A percentile compares a stretch with the other conserved stretches of the same genome.
These are phyloP conservation scores for Mixornis gularis DNA, from an alignment of 2,113 vertebrate species.

Conservation along the genomic window DNA sequence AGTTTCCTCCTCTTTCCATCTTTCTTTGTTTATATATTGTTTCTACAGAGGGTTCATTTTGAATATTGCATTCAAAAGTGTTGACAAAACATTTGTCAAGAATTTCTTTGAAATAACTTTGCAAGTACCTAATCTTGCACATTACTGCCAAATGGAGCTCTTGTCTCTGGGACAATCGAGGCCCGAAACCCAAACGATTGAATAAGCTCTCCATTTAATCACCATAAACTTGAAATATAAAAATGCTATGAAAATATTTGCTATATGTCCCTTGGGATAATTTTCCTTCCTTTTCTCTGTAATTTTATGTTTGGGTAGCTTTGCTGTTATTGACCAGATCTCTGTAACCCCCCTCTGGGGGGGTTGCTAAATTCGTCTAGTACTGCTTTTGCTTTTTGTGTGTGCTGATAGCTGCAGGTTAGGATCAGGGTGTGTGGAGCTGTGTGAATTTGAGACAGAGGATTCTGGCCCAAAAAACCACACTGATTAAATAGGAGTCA, in stretches of 20 bases:
- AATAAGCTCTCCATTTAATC: neutral
- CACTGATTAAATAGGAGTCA: neutral
- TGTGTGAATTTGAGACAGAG: neutral
- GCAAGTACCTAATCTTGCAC: neutral
- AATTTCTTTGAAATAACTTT: slow-evolving; percentile 23
- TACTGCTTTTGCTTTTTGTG: neutral
- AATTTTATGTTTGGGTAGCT: neutral
- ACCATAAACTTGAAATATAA: neutral
- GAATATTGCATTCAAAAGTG: neutral
- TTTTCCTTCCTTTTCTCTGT: neutral
- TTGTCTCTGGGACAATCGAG: neutral
- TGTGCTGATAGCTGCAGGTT: neutral
- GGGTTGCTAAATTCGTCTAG: neutral
- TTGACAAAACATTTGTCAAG: slow-evolving; percentile 24
- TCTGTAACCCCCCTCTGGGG: neutral
- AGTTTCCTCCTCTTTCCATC: neutral
- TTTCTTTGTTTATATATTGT: neutral
- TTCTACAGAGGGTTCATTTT: neutral
- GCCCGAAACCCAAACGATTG: neutral
- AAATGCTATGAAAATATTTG: neutral
- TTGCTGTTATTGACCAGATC: neutral
- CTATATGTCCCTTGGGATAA: neutral
- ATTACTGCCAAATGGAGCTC: neutral
- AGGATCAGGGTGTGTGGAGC: neutral
- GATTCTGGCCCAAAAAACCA: neutral